Evolutionary conservation across 2,113 vertebrate genomes (phyloP), one percentile per base, ranked within the genome.

Genomic region (Procapra przewalskii): DNA sequence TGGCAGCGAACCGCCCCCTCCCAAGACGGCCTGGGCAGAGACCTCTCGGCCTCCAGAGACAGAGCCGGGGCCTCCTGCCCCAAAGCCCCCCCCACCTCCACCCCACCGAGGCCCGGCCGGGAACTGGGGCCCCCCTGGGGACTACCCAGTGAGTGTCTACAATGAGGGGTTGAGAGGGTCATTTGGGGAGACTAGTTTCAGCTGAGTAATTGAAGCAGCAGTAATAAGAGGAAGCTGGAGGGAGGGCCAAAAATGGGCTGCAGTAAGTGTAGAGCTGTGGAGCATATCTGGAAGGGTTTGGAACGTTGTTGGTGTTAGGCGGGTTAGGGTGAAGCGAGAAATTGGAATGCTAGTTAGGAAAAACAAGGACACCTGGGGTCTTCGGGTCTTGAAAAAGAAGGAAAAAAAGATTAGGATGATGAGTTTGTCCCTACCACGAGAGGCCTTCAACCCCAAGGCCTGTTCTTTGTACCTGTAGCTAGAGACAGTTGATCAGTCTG

Each of bases 21-120:
- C 99, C 97, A 99, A 99, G 99, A 98, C 99, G 87, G 99, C 99
- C 97, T 99, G 99, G 99, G 98, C 98, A 97, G 99, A 99, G 98
- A 99, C 99, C 97, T 82, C 98, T 33, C 91, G 93, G 40, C 94
- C 97, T 71, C 80, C 98, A 40, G 98, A 98, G 83, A 97, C 97
- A 84, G 97, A 98, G 23, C 71, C 81, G 4, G 97, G 98, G 7
- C 94, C 98, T 80, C 91, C 98, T 54, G 91, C 95, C 85, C 97
- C 98, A 81, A 97, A 98, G 48, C 98, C 97, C 15, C 96, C 98
- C 40, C 98, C 98, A 21, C 98, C 97, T 7, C 98, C 98, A 31
- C 98, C 96, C 98, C 99, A 98, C 19, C 95, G 99, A 96, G 98
- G 98, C 91, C 98, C 98, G 48, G 43, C 98, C 80, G 98, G 97